Evolutionary conservation across 2,888 invertebrate genomes (phyloP), one percentile per base, ranked within the genome.

Genomic region (Endotricha flammealis): DNA sequence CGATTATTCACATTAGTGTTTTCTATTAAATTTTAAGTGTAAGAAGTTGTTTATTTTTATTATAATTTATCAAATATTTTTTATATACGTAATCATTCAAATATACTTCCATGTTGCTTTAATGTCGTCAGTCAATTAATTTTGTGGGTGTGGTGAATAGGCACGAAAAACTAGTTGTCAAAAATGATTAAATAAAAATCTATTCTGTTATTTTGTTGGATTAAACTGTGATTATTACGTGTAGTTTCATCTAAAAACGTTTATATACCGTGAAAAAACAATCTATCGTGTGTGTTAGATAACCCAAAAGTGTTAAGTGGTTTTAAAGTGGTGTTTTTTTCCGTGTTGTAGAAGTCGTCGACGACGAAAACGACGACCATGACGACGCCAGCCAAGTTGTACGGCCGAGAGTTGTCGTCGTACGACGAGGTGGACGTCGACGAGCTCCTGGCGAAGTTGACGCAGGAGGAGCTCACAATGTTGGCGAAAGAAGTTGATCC

Each of bases 401-500:
- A 93, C 71, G 96, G 96, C 63, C 94, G 94, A 81, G 96, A 96
- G 80, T 88, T 96, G 63, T 93, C 94, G 66, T 91, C 93, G 60
- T 96, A 96, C 73, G 97, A 97, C 75, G 96, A 98, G 78, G 92
- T 97, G 66, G 98, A 99, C 77, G 95, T 99, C 55, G 99, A 99
- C 73, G 96, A 96, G 60, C 89, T 99, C 43, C 88, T 99, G 61
- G 90, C 95, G 38, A 97, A 98, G 76, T 90, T 99, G 48, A 94
- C 97, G 41, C 92, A 95, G 32, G 98, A 98, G 74, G 99, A 99
- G 88, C 93, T 99, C 54, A 97, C 96, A 66, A 95, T 98, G 80
- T 89, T 99, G 64, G 97, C 98, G 64, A 97, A 97, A 88, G 98
- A 99, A 90, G 98, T 98, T 57, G 99, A 99, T 89, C 99, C 99